phyloP scores from a whole-genome alignment of 2,888 invertebrate genomes.

The Nomada ferruginata region DNA sequence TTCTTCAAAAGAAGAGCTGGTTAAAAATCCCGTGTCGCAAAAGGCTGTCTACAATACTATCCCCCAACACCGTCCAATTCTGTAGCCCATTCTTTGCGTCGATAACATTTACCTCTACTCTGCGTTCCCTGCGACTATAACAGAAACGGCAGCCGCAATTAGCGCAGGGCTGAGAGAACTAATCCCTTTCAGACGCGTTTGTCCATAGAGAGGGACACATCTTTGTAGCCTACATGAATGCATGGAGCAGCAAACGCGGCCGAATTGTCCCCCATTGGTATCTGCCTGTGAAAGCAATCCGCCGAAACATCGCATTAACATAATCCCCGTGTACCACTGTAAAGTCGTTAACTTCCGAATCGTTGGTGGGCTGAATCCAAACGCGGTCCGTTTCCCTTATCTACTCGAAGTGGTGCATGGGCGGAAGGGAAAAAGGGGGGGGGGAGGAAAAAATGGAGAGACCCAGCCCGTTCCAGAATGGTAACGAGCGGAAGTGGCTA shows the following conservation, averaged over 20 bases:
- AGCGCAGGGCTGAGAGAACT: slow-evolving; percentile 41
- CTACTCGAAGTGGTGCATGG: slow-evolving; percentile 21
- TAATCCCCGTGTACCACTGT: slow-evolving; percentile 68
- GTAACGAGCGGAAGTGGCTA: slow-evolving; percentile 44
- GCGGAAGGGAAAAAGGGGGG: not conserved
- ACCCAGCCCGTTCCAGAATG: slow-evolving; percentile 9
- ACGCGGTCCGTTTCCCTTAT: slow-evolving; percentile 31
- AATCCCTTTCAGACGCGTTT: slow-evolving; percentile 47
- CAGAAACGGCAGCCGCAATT: slow-evolving; percentile 37
- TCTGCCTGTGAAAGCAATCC: slow-evolving; percentile 53
- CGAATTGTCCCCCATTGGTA: slow-evolving; percentile 15
- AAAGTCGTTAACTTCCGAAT: slow-evolving; percentile 64
- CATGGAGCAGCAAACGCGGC: not conserved
- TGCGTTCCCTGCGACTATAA: not conserved
- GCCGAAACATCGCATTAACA: slow-evolving; percentile 72
- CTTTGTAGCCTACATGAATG: not conserved
- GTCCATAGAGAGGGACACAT: slow-evolving; percentile 44
- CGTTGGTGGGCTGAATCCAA: slow-evolving; percentile 26
- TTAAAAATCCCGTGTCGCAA: too few relatives aligned
- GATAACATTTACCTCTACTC: not conserved
- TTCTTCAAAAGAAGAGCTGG: too few relatives aligned
- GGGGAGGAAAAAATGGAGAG: too few relatives aligned
- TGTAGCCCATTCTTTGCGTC: not conserved
- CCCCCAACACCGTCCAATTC: not conserved
- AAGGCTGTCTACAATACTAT: not conserved